Conservation (phyloP, 2,888 invertebrate genomes). For the Aethes cnicana region DNA sequence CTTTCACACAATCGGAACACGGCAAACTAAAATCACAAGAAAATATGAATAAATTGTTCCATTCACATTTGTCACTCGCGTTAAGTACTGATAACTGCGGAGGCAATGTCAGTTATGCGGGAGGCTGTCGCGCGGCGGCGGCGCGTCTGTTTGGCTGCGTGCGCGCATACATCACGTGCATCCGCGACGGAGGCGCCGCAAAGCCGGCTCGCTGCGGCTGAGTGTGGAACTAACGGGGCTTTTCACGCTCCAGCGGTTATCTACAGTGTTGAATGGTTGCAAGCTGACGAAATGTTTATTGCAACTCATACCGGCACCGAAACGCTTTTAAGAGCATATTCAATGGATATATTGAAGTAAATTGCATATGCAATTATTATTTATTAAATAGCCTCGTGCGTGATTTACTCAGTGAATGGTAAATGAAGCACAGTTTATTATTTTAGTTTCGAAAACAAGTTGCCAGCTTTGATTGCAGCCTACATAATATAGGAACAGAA, state of each 20-base stretch:
- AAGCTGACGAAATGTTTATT: slow-evolving; percentile 32
- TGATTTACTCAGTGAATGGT: too few relatives aligned
- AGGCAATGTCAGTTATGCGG: slow-evolving; percentile 58
- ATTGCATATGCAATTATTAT: too few relatives aligned
- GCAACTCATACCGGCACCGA: slow-evolving; percentile 18
- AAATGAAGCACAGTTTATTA: too few relatives aligned
- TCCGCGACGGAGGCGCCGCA: slow-evolving; percentile 57
- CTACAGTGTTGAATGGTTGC: slow-evolving; percentile 45
- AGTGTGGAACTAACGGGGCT: slow-evolving; percentile 62
- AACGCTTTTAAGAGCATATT: slow-evolving; percentile 21
- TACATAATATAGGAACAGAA: too few relatives aligned
- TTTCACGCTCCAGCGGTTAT: slow-evolving; percentile 62
- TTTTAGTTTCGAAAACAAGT: too few relatives aligned
- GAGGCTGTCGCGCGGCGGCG: slow-evolving; percentile 73
- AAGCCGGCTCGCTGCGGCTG: slow-evolving; percentile 55
- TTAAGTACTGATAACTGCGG: slow-evolving; percentile 54
- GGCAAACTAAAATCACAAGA: slow-evolving; percentile 31
- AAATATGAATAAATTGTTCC: slow-evolving; percentile 37
- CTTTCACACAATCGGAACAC: slow-evolving; percentile 32
- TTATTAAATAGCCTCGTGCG: slow-evolving; percentile 34
- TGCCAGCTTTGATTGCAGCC: too few relatives aligned
- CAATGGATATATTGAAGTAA: too few relatives aligned
- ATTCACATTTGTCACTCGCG: slow-evolving; percentile 62
- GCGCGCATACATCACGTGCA: slow-evolving; percentile 76
- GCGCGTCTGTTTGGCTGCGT: slow-evolving; percentile 68